Conservation (phyloP, 2,888 invertebrate genomes). For the Drosophila mimetica region DNA sequence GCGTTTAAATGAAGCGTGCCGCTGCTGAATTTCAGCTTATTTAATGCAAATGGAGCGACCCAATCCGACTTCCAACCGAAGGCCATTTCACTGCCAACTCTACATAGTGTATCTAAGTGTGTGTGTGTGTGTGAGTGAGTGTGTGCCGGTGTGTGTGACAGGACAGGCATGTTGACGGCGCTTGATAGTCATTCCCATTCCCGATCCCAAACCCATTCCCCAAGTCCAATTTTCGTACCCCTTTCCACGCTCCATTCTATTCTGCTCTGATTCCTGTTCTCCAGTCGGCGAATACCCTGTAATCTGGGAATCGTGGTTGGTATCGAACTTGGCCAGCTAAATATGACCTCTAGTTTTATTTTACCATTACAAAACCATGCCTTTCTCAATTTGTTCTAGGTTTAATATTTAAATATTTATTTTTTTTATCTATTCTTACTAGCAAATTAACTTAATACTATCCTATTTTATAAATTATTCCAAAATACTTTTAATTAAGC, state of each 20-base stretch:
- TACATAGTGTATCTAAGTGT: constrained; percentile 7
- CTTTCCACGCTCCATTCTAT: constrained; percentile 9
- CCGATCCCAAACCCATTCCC: constrained; percentile 15
- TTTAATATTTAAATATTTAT: too few species aligned
- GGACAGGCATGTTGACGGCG: constrained; percentile 43
- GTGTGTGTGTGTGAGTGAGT: constrained; percentile 5
- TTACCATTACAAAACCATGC: too few species aligned
- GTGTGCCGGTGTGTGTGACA: constrained; percentile 38
- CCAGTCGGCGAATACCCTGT: not conserved
- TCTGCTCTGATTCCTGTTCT: constrained; percentile 11
- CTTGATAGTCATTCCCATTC: constrained; percentile 34
- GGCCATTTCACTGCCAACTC: constrained; percentile 37
- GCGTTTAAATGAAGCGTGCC: constrained; percentile 75
- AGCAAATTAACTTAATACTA: too few species aligned
- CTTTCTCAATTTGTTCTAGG: too few species aligned
- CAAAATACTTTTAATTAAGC: too few species aligned
- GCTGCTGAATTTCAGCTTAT: constrained; percentile 83
- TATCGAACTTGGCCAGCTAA: too few species aligned
- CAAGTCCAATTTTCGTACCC: constrained; percentile 16
- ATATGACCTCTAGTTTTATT: too few species aligned
- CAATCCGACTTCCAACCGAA: constrained; percentile 38
- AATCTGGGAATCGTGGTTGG: not conserved
- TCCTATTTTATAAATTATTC: too few species aligned
- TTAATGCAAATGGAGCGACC: constrained; percentile 83
- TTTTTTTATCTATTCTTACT: too few species aligned